phyloP scores from a whole-genome alignment of 92 coral and sea anemone species.

The Porites rus region DNA sequence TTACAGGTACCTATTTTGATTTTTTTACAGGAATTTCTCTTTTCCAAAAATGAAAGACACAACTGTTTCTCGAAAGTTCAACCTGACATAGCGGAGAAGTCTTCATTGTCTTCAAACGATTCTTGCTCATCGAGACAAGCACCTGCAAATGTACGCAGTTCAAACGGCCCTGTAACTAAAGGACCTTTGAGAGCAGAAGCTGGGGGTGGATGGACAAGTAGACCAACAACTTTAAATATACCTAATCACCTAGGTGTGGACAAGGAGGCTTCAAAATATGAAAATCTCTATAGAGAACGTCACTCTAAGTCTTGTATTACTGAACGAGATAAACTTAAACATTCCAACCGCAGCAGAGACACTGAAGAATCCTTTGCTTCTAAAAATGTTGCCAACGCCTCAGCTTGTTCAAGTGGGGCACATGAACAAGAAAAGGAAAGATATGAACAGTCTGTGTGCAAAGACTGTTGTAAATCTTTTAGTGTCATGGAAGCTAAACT shows the following conservation, averaged over 20 bases:
- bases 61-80: neutral
- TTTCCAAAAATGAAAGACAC: neutral
- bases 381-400: neutral
- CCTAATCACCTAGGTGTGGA: constrained; percentile 1
- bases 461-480: constrained; percentile 42
- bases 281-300: neutral
- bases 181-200: neutral
- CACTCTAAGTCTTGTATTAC: neutral
- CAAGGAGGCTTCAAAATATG: neutral
- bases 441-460: neutral
- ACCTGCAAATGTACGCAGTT: neutral
- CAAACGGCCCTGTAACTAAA: neutral
- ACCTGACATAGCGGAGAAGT: neutral
- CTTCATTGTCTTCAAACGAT: neutral
- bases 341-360: neutral
- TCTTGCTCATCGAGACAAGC: neutral
- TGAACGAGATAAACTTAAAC: neutral
- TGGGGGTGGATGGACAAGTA: neutral
- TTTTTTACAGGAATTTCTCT: constrained; percentile 17
- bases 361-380: neutral
- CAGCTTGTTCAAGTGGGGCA: neutral
- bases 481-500: constrained; percentile 66
- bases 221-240: constrained; percentile 24
- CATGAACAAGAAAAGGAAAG: neutral
- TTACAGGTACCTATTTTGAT: neutral